Percentiles rank a stretch among this genome's conserved stretches.
Evolutionary conservation across 64 coral and sea anemone species (phyloP).

Genomic region (Acropora yongei): DNA sequence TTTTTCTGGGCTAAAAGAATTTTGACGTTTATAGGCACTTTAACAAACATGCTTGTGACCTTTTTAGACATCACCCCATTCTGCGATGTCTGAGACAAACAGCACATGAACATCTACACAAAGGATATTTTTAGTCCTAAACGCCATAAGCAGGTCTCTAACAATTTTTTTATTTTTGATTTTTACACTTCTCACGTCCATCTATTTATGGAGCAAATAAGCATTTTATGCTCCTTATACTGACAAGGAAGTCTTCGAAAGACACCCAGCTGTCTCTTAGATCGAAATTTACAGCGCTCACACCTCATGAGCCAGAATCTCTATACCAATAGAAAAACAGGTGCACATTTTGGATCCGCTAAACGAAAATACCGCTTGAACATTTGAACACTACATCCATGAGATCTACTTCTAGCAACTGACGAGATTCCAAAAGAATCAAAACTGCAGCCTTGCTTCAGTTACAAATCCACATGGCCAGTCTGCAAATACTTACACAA

Average conservation of each 20-base stretch:
- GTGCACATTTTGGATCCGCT: background rate
- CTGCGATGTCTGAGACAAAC: background rate
- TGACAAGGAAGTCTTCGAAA: background rate
- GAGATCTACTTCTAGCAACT: background rate
- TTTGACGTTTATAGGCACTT: no score
- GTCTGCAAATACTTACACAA: background rate
- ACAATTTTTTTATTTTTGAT: background rate
- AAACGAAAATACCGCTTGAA: background rate
- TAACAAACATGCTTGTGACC: background rate
- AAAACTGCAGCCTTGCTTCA: background rate
- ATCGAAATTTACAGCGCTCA: constrained; percentile 7
- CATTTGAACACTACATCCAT: constrained; percentile 17
- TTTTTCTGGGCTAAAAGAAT: no score
- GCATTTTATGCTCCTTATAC: background rate
- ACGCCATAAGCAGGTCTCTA: background rate
- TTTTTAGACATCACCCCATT: background rate
- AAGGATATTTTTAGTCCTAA: background rate
- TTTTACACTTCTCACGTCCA: background rate
- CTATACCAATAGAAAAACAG: constrained; percentile 7
- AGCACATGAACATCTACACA: background rate
- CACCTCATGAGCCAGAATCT: background rate
- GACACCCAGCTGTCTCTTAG: background rate
- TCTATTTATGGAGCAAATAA: constrained; percentile 11
- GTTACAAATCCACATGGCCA: background rate
- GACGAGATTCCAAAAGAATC: background rate